These are phyloP conservation scores for Mimumesa dahlbomi DNA, from an alignment of 2,888 invertebrate genomes.

Conservation along the genomic window DNA sequence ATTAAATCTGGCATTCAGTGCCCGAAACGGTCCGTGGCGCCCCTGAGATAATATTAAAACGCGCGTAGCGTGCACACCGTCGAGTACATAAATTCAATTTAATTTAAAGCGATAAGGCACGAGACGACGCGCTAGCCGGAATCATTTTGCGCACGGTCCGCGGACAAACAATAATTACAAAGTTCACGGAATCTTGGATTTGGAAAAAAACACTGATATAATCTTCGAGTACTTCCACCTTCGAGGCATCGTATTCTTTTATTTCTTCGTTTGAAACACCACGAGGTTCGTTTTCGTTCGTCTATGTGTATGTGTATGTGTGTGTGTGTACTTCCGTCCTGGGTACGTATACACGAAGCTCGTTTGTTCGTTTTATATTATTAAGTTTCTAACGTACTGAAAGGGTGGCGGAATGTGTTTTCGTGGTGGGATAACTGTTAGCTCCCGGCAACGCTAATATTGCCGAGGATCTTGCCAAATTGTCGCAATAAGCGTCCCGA, in stretches of 20 bases:
- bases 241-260: conserved; percentile 32
- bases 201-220: conserved; percentile 49
- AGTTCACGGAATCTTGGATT: conserved; percentile 30
- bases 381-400: conserved; percentile 65
- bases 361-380: conserved; percentile 58
- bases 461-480: conserved; percentile 69
- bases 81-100: neutral
- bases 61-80: neutral
- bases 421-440: conserved; percentile 56
- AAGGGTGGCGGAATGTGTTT: conserved; percentile 49
- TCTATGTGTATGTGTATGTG: conserved; percentile 1
- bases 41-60: conserved; percentile 16
- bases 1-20: neutral
- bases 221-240: conserved; percentile 39
- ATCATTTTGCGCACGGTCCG: conserved; percentile 28
- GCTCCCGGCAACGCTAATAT: conserved; percentile 66
- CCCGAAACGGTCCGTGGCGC: neutral
- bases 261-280: conserved; percentile 41
- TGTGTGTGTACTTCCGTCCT: neutral
- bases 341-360: neutral
- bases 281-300: conserved; percentile 8
- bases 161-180: conserved; percentile 51
- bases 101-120: conserved; percentile 28
- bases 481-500: conserved; percentile 70
- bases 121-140: conserved; percentile 18